These are phyloP conservation scores for Platalea minor DNA, from an alignment of 2,797 vertebrate species.

Conservation along the genomic window DNA sequence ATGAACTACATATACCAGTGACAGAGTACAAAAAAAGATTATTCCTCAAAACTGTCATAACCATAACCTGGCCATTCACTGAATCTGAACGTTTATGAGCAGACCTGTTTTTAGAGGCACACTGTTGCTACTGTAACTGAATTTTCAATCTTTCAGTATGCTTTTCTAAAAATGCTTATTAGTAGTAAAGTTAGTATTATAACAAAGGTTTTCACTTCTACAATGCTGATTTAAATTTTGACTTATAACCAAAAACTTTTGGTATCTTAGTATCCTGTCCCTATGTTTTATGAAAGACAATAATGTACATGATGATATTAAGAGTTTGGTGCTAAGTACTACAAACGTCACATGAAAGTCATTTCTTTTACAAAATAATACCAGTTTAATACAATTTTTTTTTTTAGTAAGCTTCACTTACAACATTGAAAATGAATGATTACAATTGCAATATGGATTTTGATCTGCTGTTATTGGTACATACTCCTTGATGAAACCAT, in stretches of 20 bases:
- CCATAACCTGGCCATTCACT: not conserved
- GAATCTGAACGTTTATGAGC: not conserved
- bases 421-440: not conserved
- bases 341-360: not conserved
- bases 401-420: not conserved
- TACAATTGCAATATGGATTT: not conserved
- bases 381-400: not conserved
- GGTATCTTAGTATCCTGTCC: not conserved
- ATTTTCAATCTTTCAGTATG: not conserved
- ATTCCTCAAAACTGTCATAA: not conserved
- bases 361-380: slow-evolving; percentile 44
- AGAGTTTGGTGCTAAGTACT: not conserved
- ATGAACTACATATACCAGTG: not conserved
- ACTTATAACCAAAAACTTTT: not conserved
- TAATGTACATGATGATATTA: not conserved
- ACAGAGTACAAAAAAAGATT: not conserved
- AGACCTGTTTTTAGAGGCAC: not conserved
- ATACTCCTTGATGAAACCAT: not conserved
- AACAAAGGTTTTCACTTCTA: not conserved
- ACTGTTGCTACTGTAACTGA: not conserved
- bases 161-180: not conserved
- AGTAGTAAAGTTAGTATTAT: not conserved
- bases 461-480: not conserved
- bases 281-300: not conserved
- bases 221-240: not conserved